Evolutionary conservation across 2,888 invertebrate genomes (phyloP).

Genomic region (Callyntrura guangdongensis): DNA sequence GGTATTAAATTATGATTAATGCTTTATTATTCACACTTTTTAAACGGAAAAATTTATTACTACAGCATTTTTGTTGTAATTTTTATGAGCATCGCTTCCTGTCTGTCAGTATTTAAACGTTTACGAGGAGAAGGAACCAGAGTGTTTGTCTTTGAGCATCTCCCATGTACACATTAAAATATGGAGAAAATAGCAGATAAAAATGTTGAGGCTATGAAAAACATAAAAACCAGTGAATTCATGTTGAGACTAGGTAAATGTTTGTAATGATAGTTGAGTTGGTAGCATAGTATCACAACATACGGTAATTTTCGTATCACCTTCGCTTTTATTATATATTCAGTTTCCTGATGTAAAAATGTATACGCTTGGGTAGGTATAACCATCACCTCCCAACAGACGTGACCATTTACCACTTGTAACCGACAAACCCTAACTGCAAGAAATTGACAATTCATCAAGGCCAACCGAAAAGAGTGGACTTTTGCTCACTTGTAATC

Average conservation of each 20-base stretch:
- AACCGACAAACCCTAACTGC: neutral
- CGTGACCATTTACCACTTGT: neutral
- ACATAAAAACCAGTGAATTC: neutral
- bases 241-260: neutral
- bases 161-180: neutral
- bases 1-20: neutral
- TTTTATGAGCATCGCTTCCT: conserved; percentile 35
- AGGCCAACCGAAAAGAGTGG: conserved; percentile 36
- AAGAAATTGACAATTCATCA: conserved; percentile 65
- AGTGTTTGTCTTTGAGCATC: neutral
- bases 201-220: neutral
- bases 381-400: neutral
- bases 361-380: neutral
- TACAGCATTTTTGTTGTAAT: conserved; percentile 18
- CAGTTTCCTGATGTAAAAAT: neutral
- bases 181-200: no score
- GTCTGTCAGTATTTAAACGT: neutral
- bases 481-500: conserved; percentile 29
- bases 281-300: neutral
- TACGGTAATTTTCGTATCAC: neutral
- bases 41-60: conserved; percentile 18
- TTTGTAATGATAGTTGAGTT: neutral
- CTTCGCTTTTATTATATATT: neutral
- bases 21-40: conserved; percentile 38
- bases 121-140: no score